Percentiles rank a stretch among this genome's conserved stretches.
Evolutionary conservation across 2,888 invertebrate genomes (phyloP).

Genomic region (Diplazon laetatorius): DNA sequence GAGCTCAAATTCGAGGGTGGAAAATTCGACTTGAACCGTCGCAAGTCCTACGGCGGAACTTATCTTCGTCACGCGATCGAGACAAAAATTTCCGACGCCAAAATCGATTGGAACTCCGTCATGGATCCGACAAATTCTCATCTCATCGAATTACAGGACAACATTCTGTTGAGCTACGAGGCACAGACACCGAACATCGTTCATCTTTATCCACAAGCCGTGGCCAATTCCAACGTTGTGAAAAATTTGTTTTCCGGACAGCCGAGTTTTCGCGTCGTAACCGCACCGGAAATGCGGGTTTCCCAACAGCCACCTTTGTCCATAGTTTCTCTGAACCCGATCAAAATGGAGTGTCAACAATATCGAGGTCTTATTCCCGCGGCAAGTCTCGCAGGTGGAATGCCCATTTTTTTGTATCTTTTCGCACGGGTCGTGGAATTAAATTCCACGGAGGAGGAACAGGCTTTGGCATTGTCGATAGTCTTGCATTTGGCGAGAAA

Average conservation of each 20-base stretch:
- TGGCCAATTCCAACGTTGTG: slow-evolving; percentile 80
- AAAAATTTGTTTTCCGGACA: slow-evolving; percentile 81
- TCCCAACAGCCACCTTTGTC: slow-evolving; percentile 83
- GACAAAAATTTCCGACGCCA: slow-evolving; percentile 79
- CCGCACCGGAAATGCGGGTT: slow-evolving; percentile 81
- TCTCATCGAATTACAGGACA: slow-evolving; percentile 85
- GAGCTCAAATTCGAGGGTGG: slow-evolving; percentile 78
- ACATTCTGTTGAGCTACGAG: slow-evolving; percentile 85
- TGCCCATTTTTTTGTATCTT: slow-evolving; percentile 86
- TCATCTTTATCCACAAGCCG: slow-evolving; percentile 82
- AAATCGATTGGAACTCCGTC: slow-evolving; percentile 86
- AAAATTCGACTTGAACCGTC: slow-evolving; percentile 75
- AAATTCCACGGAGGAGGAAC: slow-evolving; percentile 84
- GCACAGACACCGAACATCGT: slow-evolving; percentile 86
- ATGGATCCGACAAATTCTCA: slow-evolving; percentile 84
- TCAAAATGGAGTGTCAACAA: slow-evolving; percentile 82
- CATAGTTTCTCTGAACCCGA: slow-evolving; percentile 76
- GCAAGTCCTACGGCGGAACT: slow-evolving; percentile 78
- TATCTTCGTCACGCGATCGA: slow-evolving; percentile 76
- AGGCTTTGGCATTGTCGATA: slow-evolving; percentile 86
- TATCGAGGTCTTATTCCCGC: slow-evolving; percentile 85
- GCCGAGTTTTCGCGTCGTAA: slow-evolving; percentile 82
- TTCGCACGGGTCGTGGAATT: slow-evolving; percentile 89
- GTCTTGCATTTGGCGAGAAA: slow-evolving; percentile 85
- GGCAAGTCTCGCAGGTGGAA: slow-evolving; percentile 85